These are phyloP conservation scores for Labia minor DNA, from an alignment of 2,888 invertebrate genomes.

Conservation along the genomic window DNA sequence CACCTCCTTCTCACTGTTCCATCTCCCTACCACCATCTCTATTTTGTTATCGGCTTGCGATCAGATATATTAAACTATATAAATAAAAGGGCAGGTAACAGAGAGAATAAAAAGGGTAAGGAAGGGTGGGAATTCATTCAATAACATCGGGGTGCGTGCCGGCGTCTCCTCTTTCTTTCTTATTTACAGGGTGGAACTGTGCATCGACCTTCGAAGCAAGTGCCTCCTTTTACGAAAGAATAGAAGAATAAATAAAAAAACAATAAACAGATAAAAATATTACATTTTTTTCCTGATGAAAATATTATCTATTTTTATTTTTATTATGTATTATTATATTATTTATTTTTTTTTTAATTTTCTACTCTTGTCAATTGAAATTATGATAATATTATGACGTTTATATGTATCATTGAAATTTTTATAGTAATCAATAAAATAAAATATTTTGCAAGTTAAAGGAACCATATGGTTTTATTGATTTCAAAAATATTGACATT, in stretches of 20 bases:
- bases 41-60: conserved; percentile 13
- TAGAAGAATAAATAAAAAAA: conserved; percentile 1
- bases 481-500: too few relatives aligned
- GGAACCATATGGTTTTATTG: too few relatives aligned
- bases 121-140: neutral
- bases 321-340: too few relatives aligned
- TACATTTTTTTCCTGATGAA: too few relatives aligned
- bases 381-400: too few relatives aligned
- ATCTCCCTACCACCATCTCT: conserved; percentile 7
- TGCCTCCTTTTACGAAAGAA: neutral
- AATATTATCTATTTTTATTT: too few relatives aligned
- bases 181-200: conserved; percentile 1
- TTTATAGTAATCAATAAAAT: too few relatives aligned
- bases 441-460: too few relatives aligned
- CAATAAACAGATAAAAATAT: neutral
- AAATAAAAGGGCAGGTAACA: conserved; percentile 4
- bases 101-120: conserved; percentile 4
- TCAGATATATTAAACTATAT: conserved; percentile 13
- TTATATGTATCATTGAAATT: too few relatives aligned
- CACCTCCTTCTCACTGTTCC: neutral
- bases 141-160: conserved; percentile 4
- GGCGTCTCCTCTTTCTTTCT: conserved; percentile 7
- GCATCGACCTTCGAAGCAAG: neutral
- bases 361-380: too few relatives aligned
- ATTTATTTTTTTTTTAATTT: too few relatives aligned